Evolutionary conservation across 2,113 vertebrate species (phyloP), one percentile per base, ranked within the genome.

Genomic region (Colaptes auratus): DNA sequence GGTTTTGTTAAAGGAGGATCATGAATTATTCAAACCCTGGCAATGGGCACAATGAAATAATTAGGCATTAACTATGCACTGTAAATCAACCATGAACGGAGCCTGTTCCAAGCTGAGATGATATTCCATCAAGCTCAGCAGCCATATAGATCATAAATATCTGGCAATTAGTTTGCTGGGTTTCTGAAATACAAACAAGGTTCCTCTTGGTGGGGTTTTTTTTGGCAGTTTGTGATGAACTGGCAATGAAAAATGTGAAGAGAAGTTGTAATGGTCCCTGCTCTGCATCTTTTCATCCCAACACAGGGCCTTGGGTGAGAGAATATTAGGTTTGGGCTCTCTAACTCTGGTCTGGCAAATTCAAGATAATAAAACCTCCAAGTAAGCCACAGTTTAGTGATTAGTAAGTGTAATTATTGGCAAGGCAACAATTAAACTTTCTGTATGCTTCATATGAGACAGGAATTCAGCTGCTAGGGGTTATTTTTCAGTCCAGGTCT

Each of bases 1-100:
- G 82, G 72, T 91, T 96, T 95, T 88, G 76, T 84, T 91, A 79
- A 88, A 71, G 60, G 89, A 87, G 19, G 28, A 35, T 76, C 76
- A 94, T 96, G 72, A 96, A 96, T 96, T 96, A 97, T 96, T 96
- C 77, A 96, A 85, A 74, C 6, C 1, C 42, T 96, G 90, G 88
- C 74, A 93, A 96, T 93, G 94, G 48, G 30, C 74, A 89, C 58
- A 77, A 85, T 52, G 48, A 96, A 87, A 95, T 94, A 94, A 96
- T 92, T 90, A 81, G 86, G 20, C 58, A 59, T 89, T 85, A 95
- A 89, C 80, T 74, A 58, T 50, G 60, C 78, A 70, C 56, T 60
- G 72, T 94, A 90, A 92, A 88, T 93, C 92, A 90, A 76, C 58
- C 50, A 70, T 73, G 73, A 95, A 74, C 46, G 73, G 27, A 89